These are phyloP conservation scores for Linurgus olivaceus DNA, from an alignment of 2,797 vertebrate genomes.

Conservation along the genomic window DNA sequence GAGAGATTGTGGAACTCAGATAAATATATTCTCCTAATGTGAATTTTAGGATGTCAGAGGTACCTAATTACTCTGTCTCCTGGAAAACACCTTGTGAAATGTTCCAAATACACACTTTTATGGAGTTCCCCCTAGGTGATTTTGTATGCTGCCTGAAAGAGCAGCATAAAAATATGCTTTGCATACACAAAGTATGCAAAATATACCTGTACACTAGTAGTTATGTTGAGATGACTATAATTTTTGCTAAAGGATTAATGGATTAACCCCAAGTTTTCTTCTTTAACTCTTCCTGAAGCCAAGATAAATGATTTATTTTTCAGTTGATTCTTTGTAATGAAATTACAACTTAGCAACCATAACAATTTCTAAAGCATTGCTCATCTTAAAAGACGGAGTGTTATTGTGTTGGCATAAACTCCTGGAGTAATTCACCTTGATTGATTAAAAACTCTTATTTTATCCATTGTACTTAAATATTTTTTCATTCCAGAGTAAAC, in stretches of 20 bases:
- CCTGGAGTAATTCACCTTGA: constrained; percentile 15
- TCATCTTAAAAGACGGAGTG: neutral
- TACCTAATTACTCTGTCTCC: neutral
- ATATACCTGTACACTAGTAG: neutral
- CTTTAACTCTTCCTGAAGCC: constrained; percentile 2
- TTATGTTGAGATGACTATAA: neutral
- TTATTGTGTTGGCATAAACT: constrained; percentile 4
- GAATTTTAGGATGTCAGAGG: neutral
- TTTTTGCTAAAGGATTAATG: neutral
- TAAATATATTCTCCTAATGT: neutral
- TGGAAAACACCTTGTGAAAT: neutral
- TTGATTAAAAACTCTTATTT: constrained; percentile 41
- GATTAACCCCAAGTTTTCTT: neutral
- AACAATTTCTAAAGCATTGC: constrained; percentile 25
- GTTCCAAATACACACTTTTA: neutral
- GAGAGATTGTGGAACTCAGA: neutral
- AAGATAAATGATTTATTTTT: neutral
- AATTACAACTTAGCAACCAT: constrained; percentile 37
- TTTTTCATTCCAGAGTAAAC: constrained; percentile 15
- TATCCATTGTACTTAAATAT: constrained; percentile 26
- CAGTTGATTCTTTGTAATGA: constrained; percentile 10
- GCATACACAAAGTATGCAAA: neutral
- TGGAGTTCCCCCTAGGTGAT: neutral
- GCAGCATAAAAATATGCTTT: neutral
- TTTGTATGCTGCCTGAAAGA: neutral